These are phyloP conservation scores for Corynorhinus townsendii DNA, from an alignment of 2,113 vertebrate genomes.

Conservation along the genomic window DNA sequence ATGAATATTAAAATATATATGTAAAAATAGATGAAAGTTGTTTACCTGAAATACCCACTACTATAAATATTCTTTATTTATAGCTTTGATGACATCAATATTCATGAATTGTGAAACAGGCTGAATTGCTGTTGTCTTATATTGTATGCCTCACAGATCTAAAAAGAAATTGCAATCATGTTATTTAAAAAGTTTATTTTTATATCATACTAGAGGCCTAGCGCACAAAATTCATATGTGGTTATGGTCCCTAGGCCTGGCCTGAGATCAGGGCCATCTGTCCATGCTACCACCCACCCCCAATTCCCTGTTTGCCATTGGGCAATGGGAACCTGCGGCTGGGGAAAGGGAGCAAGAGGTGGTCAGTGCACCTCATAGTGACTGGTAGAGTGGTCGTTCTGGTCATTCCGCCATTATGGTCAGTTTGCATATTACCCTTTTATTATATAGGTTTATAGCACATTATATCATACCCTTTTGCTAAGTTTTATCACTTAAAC, in stretches of 20 bases:
- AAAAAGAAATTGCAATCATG: not conserved
- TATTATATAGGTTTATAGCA: not conserved
- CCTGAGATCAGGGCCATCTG: no score
- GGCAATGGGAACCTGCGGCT: no score
- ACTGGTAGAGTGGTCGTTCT: no score
- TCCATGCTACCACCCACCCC: no score
- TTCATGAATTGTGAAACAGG: not conserved
- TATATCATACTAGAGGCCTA: no score
- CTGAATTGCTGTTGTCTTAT: conserved; percentile 12
- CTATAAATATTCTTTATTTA: not conserved
- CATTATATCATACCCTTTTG: not conserved
- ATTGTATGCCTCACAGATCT: not conserved
- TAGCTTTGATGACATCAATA: not conserved
- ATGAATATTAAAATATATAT: not conserved
- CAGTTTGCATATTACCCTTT: no score
- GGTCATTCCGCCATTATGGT: no score
- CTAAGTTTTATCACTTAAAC: not conserved
- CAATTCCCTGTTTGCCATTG: no score
- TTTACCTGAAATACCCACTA: not conserved
- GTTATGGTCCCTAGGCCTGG: no score
- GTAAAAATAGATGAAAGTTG: not conserved
- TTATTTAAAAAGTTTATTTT: not conserved
- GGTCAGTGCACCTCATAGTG: no score
- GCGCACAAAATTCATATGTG: no score
- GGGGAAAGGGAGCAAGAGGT: no score